These are phyloP conservation scores for Leptinotarsa lineolata DNA, from an alignment of 1,140 invertebrate species.

Conservation along the genomic window DNA sequence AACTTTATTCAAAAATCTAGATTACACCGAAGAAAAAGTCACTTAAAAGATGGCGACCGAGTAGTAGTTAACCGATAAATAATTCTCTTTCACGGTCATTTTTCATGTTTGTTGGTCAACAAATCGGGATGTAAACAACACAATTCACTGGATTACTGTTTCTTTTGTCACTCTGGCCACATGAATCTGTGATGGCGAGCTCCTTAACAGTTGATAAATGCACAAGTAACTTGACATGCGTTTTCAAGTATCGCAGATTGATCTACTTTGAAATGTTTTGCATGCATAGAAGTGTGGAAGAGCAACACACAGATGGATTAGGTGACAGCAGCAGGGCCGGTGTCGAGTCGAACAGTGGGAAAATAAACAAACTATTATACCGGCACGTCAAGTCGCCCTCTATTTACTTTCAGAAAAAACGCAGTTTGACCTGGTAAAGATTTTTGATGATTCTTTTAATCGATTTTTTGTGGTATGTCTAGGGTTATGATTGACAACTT, in stretches of 20 bases:
- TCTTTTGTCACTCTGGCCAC: constrained; percentile 20
- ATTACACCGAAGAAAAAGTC: constrained; percentile 55
- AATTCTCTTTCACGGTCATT: constrained; percentile 61
- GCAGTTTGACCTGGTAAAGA: constrained; percentile 22
- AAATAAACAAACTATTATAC: constrained; percentile 57
- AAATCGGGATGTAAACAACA: constrained; percentile 50
- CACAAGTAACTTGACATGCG: constrained; percentile 46
- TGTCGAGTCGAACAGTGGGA: constrained; percentile 53
- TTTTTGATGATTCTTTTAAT: neutral
- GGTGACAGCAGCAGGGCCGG: constrained; percentile 45
- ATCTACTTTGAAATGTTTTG: constrained; percentile 57
- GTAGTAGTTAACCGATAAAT: constrained; percentile 61
- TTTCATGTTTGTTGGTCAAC: constrained; percentile 53
- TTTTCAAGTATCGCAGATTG: constrained; percentile 53
- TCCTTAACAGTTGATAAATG: constrained; percentile 27
- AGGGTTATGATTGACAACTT: no score
- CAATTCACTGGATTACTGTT: constrained; percentile 29
- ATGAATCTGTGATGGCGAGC: constrained; percentile 17
- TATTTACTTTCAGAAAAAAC: constrained; percentile 35
- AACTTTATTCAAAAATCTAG: constrained; percentile 50
- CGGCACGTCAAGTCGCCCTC: constrained; percentile 51
- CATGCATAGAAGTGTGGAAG: constrained; percentile 46
- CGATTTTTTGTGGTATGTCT: neutral
- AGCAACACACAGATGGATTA: constrained; percentile 50
- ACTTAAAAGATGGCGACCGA: constrained; percentile 64